Percentiles rank a stretch among this genome's conserved stretches.
phyloP scores from a whole-genome alignment of 2,888 invertebrate species.

The Limnephilus auricula region DNA sequence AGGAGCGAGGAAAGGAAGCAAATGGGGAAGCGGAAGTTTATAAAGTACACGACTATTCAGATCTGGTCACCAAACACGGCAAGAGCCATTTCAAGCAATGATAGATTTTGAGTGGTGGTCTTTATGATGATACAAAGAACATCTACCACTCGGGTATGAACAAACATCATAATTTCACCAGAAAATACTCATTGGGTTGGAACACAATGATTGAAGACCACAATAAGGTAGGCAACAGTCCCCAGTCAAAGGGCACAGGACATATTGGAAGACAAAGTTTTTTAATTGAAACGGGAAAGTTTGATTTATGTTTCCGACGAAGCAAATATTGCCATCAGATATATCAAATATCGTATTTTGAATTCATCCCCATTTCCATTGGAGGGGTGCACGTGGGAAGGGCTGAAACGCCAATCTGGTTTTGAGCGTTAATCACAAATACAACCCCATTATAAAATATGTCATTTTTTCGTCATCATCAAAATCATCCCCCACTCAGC shows the following conservation, averaged over 20 bases:
- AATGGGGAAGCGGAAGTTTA: too few relatives aligned
- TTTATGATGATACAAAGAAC: too few relatives aligned
- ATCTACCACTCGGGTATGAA: neutral
- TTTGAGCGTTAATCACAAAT: neutral
- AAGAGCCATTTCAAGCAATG: too few relatives aligned
- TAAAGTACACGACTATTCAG: too few relatives aligned
- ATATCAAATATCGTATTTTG: conserved; percentile 65
- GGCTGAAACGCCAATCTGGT: neutral
- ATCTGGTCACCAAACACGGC: too few relatives aligned
- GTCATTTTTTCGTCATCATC: neutral
- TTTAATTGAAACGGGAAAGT: conserved; percentile 64
- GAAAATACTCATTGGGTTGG: neutral
- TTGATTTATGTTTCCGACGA: conserved; percentile 63
- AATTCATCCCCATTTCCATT: conserved; percentile 53
- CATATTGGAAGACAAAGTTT: conserved; percentile 62
- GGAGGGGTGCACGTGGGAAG: neutral
- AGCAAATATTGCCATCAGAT: conserved; percentile 65
- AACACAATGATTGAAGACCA: conserved; percentile 18
- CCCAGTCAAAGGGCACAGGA: conserved; percentile 43
- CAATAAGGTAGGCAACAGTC: neutral
- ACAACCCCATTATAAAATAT: neutral
- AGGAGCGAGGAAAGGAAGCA: too few relatives aligned
- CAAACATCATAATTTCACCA: neutral
- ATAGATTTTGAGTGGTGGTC: too few relatives aligned
- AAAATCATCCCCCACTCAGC: neutral